Evolutionary conservation across 1,140 invertebrate genomes (phyloP).

Genomic region (Bombus confusus): DNA sequence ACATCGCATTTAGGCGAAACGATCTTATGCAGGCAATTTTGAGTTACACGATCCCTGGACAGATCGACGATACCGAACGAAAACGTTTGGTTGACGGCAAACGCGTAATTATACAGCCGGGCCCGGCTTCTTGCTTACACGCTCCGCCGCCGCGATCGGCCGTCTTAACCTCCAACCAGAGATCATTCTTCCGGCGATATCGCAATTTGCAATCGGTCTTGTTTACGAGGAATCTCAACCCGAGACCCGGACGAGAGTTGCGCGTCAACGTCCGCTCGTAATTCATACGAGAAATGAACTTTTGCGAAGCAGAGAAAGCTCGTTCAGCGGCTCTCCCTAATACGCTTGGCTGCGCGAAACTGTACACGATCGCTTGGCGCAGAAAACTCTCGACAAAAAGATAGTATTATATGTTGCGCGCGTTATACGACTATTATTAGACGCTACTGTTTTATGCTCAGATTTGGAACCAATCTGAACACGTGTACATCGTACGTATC

Average conservation of each 20-base stretch:
- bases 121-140: background rate
- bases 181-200: background rate
- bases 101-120: slow-evolving; percentile 1
- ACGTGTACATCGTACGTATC: fast-evolving
- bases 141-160: background rate
- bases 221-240: background rate
- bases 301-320: background rate
- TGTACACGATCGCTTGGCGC: no score
- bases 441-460: no score
- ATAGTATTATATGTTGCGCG: no score
- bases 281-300: background rate
- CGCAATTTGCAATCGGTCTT: slow-evolving; percentile 15
- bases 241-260: background rate
- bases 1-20: slow-evolving; percentile 12
- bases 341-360: no score
- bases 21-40: slow-evolving; percentile 28
- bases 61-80: slow-evolving; percentile 17
- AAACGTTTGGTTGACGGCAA: slow-evolving; percentile 17
- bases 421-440: no score
- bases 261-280: background rate
- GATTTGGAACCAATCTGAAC: no score
- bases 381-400: no score
- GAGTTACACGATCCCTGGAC: slow-evolving; percentile 18
- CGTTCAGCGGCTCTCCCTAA: background rate
- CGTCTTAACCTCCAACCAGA: background rate